Base-by-base conservation (phyloP, 23 tunicate genomes). In the Halocynthia aurantium region DNA sequence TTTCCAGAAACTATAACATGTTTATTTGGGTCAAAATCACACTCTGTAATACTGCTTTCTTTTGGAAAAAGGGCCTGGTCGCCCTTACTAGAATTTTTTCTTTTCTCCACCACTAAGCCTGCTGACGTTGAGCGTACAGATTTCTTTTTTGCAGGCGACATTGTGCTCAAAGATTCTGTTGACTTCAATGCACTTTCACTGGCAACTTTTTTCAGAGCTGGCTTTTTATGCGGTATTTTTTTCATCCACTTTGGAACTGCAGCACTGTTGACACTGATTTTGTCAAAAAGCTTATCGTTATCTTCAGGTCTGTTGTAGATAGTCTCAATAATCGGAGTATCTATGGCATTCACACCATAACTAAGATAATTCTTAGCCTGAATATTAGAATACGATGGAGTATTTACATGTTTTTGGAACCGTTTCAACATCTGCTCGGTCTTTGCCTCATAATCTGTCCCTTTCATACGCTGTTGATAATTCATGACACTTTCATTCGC, bases 1-100 rank as follows among this genome's bases (percentile, higher is more conserved):
- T 22, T 50, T 20, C 91, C 93, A 9, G 93, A 87, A 31, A 87
- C 76, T 11, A 87, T 58, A 57, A 86, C 86, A 6, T 78, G 89
- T 18, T 78, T 85, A 7, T 19, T 49, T 7, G 50, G 54, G 8
- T 82, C 80, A 13, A 63, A 20, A 62, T 85, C 77, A 60, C 63
- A 19, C 52, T 54, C 65, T 13, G 5, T n/a, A 8, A 11, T 57
- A 40, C 60, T 75, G 57, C 12, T 52, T 17, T 7, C 7, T 50
- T 72, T 13, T 49, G 7, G 19, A 57, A 19, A n/a, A 13, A 0
- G 50, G 53, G 57, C 70, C 71, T 73, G 60, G 55, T n/a, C 6
- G n/a, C 50, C 57, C 5, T 62, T 18, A 55, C 15, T 77, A 10
- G 10, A 7, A 51, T 70, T 70, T 60, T 55, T 72, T 49, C 88